A percentile compares a stretch with the other conserved stretches of the same genome.
Conservation (phyloP, 2,797 vertebrate species). For the Rhyacichthys aspro region DNA sequence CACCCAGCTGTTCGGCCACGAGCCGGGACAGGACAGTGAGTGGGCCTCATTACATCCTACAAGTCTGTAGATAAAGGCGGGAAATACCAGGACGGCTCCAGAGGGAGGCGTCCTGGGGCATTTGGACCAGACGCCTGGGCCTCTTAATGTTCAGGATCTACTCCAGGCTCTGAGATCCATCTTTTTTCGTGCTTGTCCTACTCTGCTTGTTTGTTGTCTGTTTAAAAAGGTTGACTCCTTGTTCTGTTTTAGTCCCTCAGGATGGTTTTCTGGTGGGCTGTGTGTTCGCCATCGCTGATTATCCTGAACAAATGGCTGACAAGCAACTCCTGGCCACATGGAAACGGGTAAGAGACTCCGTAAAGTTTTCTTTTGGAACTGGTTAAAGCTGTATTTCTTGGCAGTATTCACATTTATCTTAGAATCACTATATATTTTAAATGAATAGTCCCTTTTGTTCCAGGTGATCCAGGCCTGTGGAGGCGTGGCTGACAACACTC, state of each 20-base stretch:
- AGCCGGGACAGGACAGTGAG: constrained; percentile 92
- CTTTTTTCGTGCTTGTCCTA: not conserved
- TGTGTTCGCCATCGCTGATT: constrained; percentile 94
- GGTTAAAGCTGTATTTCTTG: not conserved
- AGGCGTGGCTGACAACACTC: constrained; percentile 88
- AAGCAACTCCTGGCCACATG: constrained; percentile 94
- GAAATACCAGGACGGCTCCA: too few species aligned
- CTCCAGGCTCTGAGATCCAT: not conserved
- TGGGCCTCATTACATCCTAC: constrained; percentile 28
- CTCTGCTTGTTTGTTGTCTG: not conserved
- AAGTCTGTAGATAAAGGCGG: too few species aligned
- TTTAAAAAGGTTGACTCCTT: not conserved
- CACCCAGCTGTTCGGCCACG: constrained; percentile 90
- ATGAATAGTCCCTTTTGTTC: not conserved
- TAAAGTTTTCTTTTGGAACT: too few species aligned
- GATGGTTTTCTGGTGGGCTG: constrained; percentile 93
- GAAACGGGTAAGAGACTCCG: constrained; percentile 90
- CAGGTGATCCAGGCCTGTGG: constrained; percentile 95
- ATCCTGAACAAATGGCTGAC: constrained; percentile 97
- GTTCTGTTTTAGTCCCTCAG: constrained; percentile 86
- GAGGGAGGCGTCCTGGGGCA: too few species aligned
- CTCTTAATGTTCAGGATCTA: too few species aligned
- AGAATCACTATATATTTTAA: not conserved
- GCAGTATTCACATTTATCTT: too few species aligned
- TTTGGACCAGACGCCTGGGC: too few species aligned